Evolutionary conservation across 2,888 invertebrate genomes (phyloP).

Genomic region (Tolmerus cingulatus): DNA sequence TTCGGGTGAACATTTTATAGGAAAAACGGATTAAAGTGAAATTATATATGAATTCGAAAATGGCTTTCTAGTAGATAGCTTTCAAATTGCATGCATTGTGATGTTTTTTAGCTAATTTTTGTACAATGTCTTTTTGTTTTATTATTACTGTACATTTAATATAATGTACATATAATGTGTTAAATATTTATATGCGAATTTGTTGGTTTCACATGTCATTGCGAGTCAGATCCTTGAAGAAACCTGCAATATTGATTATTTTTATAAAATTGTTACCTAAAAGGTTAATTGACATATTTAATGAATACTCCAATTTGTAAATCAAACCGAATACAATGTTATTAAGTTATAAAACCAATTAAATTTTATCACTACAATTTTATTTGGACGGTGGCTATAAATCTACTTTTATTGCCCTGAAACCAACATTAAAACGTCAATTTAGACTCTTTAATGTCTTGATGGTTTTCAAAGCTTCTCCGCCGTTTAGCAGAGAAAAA

Average conservation of each 20-base stretch:
- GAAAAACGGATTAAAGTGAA: too few species aligned
- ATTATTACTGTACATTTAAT: too few species aligned
- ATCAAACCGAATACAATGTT: not conserved
- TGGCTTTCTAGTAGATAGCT: too few species aligned
- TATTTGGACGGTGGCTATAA: not conserved
- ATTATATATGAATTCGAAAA: too few species aligned
- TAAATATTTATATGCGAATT: too few species aligned
- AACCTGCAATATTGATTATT: not conserved
- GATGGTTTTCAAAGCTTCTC: not conserved
- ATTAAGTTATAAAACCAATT: not conserved
- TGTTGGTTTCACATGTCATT: too few species aligned
- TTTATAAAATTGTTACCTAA: not conserved
- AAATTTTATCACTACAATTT: not conserved
- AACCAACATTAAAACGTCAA: not conserved
- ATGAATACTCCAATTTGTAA: not conserved
- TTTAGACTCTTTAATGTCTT: not conserved
- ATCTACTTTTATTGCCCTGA: not conserved
- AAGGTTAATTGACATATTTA: not conserved
- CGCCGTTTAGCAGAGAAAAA: not conserved
- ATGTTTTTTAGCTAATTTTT: too few species aligned
- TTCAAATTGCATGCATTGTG: too few species aligned
- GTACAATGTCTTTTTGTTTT: too few species aligned
- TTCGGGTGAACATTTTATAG: too few species aligned
- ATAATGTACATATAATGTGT: too few species aligned
- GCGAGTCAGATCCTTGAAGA: not conserved